Base-by-base conservation (phyloP, 2,888 invertebrate genomes). In the Callyntrura guangdongensis region DNA sequence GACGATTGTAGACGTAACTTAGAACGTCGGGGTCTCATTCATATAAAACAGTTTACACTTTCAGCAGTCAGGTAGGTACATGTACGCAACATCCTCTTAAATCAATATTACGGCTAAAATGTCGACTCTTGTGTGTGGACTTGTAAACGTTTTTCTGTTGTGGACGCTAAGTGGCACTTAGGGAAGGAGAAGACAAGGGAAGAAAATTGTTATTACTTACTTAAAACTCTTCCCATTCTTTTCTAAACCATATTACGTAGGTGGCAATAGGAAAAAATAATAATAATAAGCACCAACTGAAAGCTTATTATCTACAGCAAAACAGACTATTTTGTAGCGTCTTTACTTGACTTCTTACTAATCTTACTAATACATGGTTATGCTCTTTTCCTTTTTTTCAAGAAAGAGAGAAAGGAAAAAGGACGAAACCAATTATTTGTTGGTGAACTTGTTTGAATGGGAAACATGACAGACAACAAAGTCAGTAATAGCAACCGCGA, bases 341-440 rank as follows among this genome's bases (percentile, higher is more conserved):
- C 1, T 69, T 14, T 12, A n/a, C 64, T 77, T 77, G 74, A 77
- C 74, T 77, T 77, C 22, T 77, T 74, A n/a, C n/a, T n/a, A n/a
- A n/a, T n/a, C n/a, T n/a, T n/a, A n/a, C n/a, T n/a, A n/a, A n/a
- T n/a, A 61, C 72, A 86, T 86, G 86, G 77, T 77, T 79, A 25
- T 79, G 25, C 12, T 59, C 20, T 67, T 47, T 49, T 12, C 14
- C 14, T 47, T 49, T 47, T 20, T 20, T 22, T 53, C 56, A 25
- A 27, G 14, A 36, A 61, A 12, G 14, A 64, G 27, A 79, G 56
- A 64, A 12, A 22, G 77, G 27, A 79, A 74, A 64, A 64, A 47
- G 74, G 64, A 74, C 61, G 64, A 86, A 77, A 61, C 86, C 86
- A 86, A 86, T 86, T 79, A 79, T 86, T 61, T 86, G 79, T 77